Percentiles rank a stretch among this genome's conserved stretches.
Conservation (phyloP, 2,113 vertebrate genomes). For the Aptenodytes patagonicus region DNA sequence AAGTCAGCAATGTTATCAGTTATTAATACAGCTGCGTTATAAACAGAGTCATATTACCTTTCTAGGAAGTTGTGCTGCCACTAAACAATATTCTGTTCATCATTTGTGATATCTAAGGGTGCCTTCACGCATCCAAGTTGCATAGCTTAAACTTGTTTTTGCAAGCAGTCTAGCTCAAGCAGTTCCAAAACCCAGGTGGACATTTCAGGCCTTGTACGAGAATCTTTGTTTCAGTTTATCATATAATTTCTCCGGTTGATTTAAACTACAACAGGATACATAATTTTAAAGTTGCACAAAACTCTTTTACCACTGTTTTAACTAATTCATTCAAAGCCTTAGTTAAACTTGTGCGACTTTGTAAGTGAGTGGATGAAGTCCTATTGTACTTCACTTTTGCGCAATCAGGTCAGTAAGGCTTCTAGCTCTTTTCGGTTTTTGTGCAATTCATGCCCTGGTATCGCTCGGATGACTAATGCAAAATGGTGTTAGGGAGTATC, state of each 20-base stretch:
- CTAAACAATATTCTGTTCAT: background rate
- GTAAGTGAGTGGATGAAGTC: accelerated
- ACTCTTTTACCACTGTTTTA: background rate
- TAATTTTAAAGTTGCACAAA: background rate
- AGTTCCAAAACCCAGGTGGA: background rate
- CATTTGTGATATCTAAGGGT: background rate
- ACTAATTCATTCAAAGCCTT: background rate
- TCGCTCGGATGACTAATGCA: background rate
- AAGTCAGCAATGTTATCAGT: background rate
- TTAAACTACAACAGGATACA: background rate
- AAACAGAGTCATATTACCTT: background rate
- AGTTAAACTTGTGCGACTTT: background rate
- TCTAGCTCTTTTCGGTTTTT: background rate
- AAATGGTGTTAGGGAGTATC: background rate
- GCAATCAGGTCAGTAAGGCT: background rate
- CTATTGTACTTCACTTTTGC: accelerated
- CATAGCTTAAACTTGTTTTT: background rate
- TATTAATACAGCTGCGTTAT: background rate
- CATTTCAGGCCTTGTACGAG: background rate
- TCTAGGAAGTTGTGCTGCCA: background rate
- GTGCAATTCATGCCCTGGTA: background rate
- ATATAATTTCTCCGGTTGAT: background rate
- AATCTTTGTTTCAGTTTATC: background rate
- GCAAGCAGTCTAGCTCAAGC: too few relatives aligned
- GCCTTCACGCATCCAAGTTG: background rate